These are phyloP conservation scores for Nicator chloris DNA, from an alignment of 2,113 vertebrate genomes.

Conservation along the genomic window DNA sequence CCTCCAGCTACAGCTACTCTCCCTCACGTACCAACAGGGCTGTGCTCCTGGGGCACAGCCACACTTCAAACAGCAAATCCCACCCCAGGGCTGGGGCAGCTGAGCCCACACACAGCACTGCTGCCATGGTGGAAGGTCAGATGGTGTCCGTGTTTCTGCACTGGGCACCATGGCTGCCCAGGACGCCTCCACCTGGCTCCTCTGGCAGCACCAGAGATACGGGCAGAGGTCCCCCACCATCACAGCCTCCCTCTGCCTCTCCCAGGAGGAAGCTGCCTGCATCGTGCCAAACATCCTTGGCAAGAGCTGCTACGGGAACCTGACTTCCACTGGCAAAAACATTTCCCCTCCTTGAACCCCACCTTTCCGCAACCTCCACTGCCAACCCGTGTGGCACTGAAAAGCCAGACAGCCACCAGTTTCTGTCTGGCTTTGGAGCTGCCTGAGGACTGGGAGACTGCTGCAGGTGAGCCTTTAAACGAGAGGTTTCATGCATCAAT, in stretches of 20 bases:
- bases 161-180: accelerated
- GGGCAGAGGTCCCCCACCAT: neutral
- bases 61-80: neutral
- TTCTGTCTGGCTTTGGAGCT: neutral
- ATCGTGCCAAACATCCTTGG: neutral
- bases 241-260: neutral
- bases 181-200: neutral
- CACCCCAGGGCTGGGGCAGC: neutral
- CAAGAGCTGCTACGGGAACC: neutral
- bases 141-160: neutral
- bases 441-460: neutral
- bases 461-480: neutral
- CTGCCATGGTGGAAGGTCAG: accelerated
- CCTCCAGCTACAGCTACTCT: neutral
- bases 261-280: neutral
- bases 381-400: accelerated
- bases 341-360: neutral
- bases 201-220: neutral
- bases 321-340: accelerated
- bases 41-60: neutral
- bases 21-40: accelerated
- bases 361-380: neutral
- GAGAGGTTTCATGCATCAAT: neutral
- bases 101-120: neutral
- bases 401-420: neutral